Conservation (phyloP, 2,888 invertebrate genomes). For the Coronaproctus castanopsis region DNA sequence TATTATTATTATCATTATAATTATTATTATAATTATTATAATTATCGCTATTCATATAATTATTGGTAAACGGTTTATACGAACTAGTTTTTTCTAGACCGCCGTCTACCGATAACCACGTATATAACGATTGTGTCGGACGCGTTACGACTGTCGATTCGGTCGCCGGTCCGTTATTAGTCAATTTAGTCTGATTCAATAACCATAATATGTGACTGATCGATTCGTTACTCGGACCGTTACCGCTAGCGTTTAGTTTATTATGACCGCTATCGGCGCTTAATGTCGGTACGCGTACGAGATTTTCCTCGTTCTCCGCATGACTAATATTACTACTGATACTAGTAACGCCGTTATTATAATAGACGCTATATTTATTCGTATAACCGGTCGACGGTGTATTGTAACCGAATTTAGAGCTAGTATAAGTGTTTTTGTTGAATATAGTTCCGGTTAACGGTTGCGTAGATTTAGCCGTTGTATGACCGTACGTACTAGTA, state of each 20-base stretch:
- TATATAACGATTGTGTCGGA: slow-evolving; percentile 25
- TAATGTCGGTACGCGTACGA: slow-evolving; percentile 28
- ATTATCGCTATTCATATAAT: not conserved
- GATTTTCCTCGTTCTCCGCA: slow-evolving; percentile 19
- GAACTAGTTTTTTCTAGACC: slow-evolving; percentile 8
- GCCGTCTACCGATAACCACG: slow-evolving; percentile 23
- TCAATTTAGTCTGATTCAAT: slow-evolving; percentile 24
- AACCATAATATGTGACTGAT: slow-evolving; percentile 31
- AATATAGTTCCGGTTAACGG: not conserved
- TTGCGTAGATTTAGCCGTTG: not conserved
- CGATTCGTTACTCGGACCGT: slow-evolving; percentile 13
- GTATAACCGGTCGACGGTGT: slow-evolving; percentile 13
- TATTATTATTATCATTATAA: too few species aligned
- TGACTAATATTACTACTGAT: not conserved
- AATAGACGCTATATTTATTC: not conserved
- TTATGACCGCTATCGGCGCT: slow-evolving; percentile 21
- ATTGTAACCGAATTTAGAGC: slow-evolving; percentile 13
- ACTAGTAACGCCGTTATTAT: not conserved
- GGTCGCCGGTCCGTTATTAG: slow-evolving; percentile 17
- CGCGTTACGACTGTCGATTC: slow-evolving; percentile 20
- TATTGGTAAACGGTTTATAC: not conserved
- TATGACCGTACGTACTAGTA: too few species aligned
- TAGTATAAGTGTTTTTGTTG: not conserved
- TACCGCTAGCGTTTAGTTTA: slow-evolving; percentile 2
- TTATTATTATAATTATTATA: too few species aligned